phyloP scores from a whole-genome alignment of 1,140 invertebrate species.

The Ylistrum balloti region DNA sequence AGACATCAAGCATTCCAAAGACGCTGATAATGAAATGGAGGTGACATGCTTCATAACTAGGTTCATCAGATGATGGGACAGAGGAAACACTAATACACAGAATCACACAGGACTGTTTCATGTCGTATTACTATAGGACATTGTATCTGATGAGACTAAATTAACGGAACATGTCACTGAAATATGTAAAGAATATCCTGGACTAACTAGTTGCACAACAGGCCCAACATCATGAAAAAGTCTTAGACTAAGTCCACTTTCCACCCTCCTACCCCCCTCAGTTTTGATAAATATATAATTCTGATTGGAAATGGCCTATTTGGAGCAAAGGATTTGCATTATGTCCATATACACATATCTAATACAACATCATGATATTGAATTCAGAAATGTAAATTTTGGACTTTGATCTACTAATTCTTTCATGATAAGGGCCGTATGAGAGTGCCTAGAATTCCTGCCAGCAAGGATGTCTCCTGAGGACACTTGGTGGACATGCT shows the following conservation, averaged over 20 bases:
- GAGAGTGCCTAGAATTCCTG: too few species aligned
- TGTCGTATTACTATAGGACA: neutral
- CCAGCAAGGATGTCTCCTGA: too few species aligned
- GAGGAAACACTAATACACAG: neutral
- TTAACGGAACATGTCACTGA: neutral
- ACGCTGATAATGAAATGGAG: neutral
- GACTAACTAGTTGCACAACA: neutral
- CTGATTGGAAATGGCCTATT: too few species aligned
- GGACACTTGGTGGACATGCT: too few species aligned
- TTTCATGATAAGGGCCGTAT: too few species aligned
- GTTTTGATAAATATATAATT: too few species aligned
- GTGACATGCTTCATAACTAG: neutral
- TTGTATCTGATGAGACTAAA: neutral
- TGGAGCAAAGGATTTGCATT: too few species aligned
- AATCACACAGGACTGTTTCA: neutral
- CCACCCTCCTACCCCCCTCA: too few species aligned
- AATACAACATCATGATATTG: too few species aligned
- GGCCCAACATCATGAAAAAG: constrained; percentile 2
- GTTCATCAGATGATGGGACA: neutral
- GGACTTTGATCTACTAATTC: too few species aligned
- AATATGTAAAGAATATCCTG: neutral
- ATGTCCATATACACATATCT: too few species aligned
- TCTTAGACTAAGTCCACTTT: neutral
- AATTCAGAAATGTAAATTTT: too few species aligned
- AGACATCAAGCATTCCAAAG: constrained; percentile 24